Percentiles rank a stretch among this genome's conserved stretches.
Conservation (phyloP, 2,888 invertebrate genomes). For the Tiliacea aurago region DNA sequence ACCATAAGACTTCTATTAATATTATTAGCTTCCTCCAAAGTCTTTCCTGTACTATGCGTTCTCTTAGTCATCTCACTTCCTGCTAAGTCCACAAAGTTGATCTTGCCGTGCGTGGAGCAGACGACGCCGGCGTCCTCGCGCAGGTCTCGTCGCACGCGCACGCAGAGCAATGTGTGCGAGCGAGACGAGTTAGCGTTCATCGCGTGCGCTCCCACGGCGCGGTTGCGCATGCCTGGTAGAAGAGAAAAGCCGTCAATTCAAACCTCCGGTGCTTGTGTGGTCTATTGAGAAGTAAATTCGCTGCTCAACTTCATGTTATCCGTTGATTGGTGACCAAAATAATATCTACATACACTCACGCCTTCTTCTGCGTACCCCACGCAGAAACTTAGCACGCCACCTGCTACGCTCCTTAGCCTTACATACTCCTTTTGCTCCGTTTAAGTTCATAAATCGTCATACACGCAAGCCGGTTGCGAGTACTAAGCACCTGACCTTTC, state of each 20-base stretch:
- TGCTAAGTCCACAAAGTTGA: slow-evolving; percentile 98
- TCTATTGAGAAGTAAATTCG: background rate
- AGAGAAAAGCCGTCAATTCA: background rate
- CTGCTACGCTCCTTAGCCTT: too few relatives aligned
- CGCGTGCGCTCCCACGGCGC: slow-evolving; percentile 96
- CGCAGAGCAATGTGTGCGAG: slow-evolving; percentile 97
- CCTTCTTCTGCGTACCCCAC: too few relatives aligned
- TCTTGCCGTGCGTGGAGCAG: slow-evolving; percentile 97
- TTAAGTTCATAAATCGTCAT: too few relatives aligned
- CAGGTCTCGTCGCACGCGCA: slow-evolving; percentile 96
- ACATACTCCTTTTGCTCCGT: too few relatives aligned
- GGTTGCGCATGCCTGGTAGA: slow-evolving; percentile 95
- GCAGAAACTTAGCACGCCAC: too few relatives aligned
- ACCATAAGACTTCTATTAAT: slow-evolving; percentile 99
- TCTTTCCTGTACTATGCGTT: slow-evolving; percentile 96
- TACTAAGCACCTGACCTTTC: too few relatives aligned
- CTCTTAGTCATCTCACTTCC: slow-evolving; percentile 99
- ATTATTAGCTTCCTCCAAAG: slow-evolving; percentile 98
- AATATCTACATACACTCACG: background rate
- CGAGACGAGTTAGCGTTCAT: slow-evolving; percentile 98
- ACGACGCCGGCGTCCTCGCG: slow-evolving; percentile 95
- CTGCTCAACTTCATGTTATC: background rate
- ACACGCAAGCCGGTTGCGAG: too few relatives aligned
- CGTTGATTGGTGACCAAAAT: background rate
- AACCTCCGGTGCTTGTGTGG: background rate